Evolutionary conservation across 2,888 invertebrate species (phyloP).

Genomic region (Omphaloscelis lunosa): DNA sequence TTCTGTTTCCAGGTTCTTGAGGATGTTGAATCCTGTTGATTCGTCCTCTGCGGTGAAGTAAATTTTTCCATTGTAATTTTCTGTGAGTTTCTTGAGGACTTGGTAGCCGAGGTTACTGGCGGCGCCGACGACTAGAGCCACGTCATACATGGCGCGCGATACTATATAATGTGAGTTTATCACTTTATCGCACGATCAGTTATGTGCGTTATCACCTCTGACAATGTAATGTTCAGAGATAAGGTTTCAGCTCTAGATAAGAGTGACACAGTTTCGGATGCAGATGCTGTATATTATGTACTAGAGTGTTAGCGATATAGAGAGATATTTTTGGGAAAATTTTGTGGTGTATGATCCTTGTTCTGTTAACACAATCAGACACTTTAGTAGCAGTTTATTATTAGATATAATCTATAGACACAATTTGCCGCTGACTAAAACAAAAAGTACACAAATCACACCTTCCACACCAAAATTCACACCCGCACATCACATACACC

Average conservation of each 20-base stretch:
- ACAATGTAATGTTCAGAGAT: slow-evolving; percentile 75
- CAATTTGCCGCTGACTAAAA: no score
- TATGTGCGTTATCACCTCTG: slow-evolving; percentile 80
- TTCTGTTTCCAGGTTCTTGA: slow-evolving; percentile 77
- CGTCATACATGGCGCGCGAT: slow-evolving; percentile 83
- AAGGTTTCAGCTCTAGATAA: slow-evolving; percentile 67
- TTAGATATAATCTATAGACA: no score
- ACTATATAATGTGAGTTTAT: slow-evolving; percentile 76
- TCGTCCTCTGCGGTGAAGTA: slow-evolving; percentile 87
- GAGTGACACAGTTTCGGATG: slow-evolving; percentile 71
- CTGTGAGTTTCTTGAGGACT: slow-evolving; percentile 81
- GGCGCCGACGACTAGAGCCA: slow-evolving; percentile 86
- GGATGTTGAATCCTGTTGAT: slow-evolving; percentile 80
- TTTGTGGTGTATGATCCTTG: neutral
- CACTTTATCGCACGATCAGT: slow-evolving; percentile 85
- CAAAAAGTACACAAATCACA: no score
- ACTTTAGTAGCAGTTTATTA: neutral
- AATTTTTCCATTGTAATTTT: slow-evolving; percentile 82
- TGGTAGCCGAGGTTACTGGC: slow-evolving; percentile 86
- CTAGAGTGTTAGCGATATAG: slow-evolving; percentile 21
- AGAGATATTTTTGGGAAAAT: neutral
- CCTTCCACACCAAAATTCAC: no score
- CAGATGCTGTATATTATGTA: slow-evolving; percentile 74
- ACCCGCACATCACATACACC: no score
- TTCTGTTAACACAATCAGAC: neutral